Evolutionary conservation across 2,113 vertebrate species (phyloP).

Genomic region (Myiopsitta monachus): DNA sequence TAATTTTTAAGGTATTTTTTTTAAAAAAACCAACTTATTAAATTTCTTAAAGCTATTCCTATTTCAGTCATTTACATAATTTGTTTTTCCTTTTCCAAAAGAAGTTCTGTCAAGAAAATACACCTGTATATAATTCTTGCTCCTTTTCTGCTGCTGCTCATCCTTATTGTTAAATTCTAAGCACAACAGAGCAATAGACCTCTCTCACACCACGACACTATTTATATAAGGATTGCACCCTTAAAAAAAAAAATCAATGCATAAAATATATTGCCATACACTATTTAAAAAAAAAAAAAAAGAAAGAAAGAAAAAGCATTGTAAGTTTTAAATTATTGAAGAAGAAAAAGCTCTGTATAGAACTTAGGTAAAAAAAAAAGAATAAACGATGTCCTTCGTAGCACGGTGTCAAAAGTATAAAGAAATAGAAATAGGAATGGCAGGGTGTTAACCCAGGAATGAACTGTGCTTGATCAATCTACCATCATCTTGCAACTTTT

Average conservation of each 20-base stretch:
- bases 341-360: background rate
- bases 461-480: slow-evolving; percentile 21
- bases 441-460: background rate
- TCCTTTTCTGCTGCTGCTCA: background rate
- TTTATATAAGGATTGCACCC: background rate
- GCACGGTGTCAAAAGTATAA: background rate
- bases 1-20: background rate
- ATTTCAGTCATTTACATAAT: background rate
- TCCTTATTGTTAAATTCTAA: background rate
- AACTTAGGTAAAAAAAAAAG: background rate
- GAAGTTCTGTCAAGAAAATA: background rate
- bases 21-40: background rate
- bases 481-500: background rate
- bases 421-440: background rate
- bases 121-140: background rate
- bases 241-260: background rate
- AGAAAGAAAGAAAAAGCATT: background rate
- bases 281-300: background rate
- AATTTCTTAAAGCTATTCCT: background rate
- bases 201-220: background rate
- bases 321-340: background rate
- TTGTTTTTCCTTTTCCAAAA: background rate
- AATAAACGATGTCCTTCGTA: background rate
- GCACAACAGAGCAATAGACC: background rate
- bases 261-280: background rate